A percentile compares a stretch with the other conserved stretches of the same genome.
Conservation (phyloP, 1,140 invertebrate genomes). For the Lepidurus arcticus region DNA sequence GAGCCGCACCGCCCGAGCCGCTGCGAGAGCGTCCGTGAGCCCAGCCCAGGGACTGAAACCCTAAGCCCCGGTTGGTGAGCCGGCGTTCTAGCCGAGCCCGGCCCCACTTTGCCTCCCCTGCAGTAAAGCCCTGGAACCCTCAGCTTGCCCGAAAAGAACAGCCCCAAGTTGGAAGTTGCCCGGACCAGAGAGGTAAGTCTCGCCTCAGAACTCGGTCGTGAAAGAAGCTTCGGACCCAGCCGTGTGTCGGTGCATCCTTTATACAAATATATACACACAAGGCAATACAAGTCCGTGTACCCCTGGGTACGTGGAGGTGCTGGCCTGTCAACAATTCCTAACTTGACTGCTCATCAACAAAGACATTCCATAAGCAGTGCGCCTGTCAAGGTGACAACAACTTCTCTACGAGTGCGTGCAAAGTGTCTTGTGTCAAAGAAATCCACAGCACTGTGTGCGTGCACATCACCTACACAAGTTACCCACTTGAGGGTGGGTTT, state of each 20-base stretch:
- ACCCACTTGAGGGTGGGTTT: too few relatives aligned
- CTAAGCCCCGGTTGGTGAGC: background rate
- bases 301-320: background rate
- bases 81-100: background rate
- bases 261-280: background rate
- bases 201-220: conserved; percentile 16
- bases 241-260: background rate
- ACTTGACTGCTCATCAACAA: conserved; percentile 21
- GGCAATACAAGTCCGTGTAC: background rate
- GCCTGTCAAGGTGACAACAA: conserved; percentile 16
- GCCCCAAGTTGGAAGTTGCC: conserved; percentile 6
- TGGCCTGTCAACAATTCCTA: conserved; percentile 14
- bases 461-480: too few relatives aligned
- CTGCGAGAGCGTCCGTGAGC: background rate
- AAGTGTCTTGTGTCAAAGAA: background rate
- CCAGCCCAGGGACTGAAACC: background rate
- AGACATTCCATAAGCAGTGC: conserved; percentile 1
- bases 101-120: background rate
- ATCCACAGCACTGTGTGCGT: too few relatives aligned
- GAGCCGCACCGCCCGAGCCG: background rate
- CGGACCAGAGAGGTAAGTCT: background rate
- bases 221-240: conserved; percentile 7
- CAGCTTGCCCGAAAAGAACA: background rate
- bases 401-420: conserved; percentile 1
- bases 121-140: background rate